phyloP scores from a whole-genome alignment of 1,140 invertebrate species.

The Gryllus bimaculatus region DNA sequence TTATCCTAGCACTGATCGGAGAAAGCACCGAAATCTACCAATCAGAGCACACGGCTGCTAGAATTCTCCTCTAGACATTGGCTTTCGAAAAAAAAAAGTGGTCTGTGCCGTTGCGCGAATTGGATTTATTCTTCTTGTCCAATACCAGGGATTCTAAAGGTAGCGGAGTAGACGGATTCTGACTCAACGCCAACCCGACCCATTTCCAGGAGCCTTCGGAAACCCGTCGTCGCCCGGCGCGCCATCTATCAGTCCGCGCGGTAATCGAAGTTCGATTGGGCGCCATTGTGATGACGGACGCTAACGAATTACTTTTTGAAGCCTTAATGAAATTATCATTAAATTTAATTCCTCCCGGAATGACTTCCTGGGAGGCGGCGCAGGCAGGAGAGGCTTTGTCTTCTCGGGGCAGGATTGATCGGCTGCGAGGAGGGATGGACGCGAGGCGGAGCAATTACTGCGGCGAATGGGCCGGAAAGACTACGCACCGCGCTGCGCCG shows the following conservation, averaged over 20 bases:
- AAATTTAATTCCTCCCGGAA: background rate
- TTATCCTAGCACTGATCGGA: too few relatives aligned
- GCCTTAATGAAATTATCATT: background rate
- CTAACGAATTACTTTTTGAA: conserved; percentile 1
- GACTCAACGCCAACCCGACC: too few relatives aligned
- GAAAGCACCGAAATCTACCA: too few relatives aligned
- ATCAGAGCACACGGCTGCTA: too few relatives aligned
- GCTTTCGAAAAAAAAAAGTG: too few relatives aligned
- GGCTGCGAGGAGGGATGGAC: background rate
- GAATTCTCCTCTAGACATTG: too few relatives aligned
- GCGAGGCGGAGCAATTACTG: background rate
- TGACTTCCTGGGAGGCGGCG: background rate
- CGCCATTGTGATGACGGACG: background rate
- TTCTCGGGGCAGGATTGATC: background rate
- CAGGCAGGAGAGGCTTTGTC: background rate
- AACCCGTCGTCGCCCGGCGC: background rate
- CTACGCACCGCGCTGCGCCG: too few relatives aligned
- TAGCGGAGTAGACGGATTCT: too few relatives aligned
- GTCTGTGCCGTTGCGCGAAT: too few relatives aligned
- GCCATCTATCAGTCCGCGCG: background rate
- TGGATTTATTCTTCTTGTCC: too few relatives aligned
- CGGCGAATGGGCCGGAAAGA: background rate
- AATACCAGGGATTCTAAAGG: too few relatives aligned
- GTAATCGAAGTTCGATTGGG: background rate
- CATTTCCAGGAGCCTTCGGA: background rate